Percentiles rank a stretch among this genome's conserved stretches.
Conservation (phyloP, 1,140 invertebrate genomes). For the Euglossa dilemma region DNA sequence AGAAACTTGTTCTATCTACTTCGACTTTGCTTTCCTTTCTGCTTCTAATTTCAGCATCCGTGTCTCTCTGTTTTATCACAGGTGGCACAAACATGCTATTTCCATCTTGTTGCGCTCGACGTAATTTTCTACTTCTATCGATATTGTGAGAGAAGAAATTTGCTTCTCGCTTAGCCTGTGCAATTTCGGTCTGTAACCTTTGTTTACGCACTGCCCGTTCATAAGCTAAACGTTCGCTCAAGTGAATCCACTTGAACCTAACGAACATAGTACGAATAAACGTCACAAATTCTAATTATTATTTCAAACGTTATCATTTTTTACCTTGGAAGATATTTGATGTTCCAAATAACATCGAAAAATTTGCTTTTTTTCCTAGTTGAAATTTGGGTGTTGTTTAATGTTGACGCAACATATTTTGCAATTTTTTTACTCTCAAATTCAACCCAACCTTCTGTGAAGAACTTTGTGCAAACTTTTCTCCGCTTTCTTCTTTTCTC, state of each 20-base stretch:
- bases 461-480: conserved; percentile 85
- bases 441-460: conserved; percentile 98
- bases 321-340: conserved; percentile 95
- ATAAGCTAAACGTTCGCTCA: conserved; percentile 95
- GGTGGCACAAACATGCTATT: conserved; percentile 70
- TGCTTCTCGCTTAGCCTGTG: conserved; percentile 94
- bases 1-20: conserved; percentile 80
- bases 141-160: conserved; percentile 93
- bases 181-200: conserved; percentile 92
- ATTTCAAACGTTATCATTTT: neutral
- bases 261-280: conserved; percentile 30
- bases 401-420: conserved; percentile 89
- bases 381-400: conserved; percentile 96
- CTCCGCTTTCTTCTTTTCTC: conserved; percentile 84
- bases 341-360: conserved; percentile 96
- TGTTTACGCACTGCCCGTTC: conserved; percentile 95
- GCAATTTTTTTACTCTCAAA: conserved; percentile 95
- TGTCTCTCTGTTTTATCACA: conserved; percentile 79
- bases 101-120: conserved; percentile 79
- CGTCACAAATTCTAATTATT: neutral
- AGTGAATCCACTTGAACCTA: conserved; percentile 96
- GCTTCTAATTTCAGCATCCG: conserved; percentile 76
- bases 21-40: conserved; percentile 71
- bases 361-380: conserved; percentile 93
- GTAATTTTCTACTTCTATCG: conserved; percentile 89